These are phyloP conservation scores for Oceanodroma leucorhoa DNA, from an alignment of 2,797 vertebrate genomes.

Conservation along the genomic window DNA sequence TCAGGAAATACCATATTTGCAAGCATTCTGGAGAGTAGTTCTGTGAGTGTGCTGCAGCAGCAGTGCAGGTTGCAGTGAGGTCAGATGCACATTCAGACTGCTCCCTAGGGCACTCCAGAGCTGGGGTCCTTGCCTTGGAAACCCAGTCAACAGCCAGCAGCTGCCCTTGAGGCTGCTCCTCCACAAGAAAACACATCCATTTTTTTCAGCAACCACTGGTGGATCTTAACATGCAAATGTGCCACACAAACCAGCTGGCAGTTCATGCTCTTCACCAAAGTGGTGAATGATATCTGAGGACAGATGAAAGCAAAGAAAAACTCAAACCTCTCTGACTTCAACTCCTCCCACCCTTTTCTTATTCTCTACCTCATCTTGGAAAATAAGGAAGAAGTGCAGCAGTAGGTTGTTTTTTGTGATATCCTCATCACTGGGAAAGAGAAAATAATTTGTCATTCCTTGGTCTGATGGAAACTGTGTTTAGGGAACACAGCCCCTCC, in stretches of 20 bases:
- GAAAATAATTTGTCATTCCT: constrained; percentile 67
- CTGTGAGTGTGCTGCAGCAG: background rate
- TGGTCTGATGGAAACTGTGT: constrained; percentile 45
- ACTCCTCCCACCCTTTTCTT: background rate
- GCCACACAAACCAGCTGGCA: background rate
- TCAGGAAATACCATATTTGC: background rate
- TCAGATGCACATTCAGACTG: background rate
- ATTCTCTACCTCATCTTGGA: background rate
- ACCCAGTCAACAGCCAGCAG: background rate
- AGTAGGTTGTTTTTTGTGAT: constrained; percentile 37
- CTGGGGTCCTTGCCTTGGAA: background rate
- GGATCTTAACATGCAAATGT: background rate
- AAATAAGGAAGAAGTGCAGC: constrained; percentile 38
- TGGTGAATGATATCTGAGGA: constrained; percentile 43
- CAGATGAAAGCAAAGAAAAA: constrained; percentile 51
- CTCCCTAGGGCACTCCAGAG: background rate
- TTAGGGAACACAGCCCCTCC: constrained; percentile 30
- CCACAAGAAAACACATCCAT: background rate
- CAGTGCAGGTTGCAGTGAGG: background rate
- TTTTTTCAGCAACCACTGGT: background rate
- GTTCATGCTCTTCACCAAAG: constrained; percentile 1
- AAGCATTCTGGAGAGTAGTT: background rate
- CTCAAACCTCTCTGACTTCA: constrained; percentile 23
- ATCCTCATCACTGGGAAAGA: constrained; percentile 43
- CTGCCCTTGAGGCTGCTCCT: background rate